A percentile compares a stretch with the other conserved stretches of the same genome.
Conservation (phyloP, 2,797 vertebrate species). For the Eidolon dupreanum region DNA sequence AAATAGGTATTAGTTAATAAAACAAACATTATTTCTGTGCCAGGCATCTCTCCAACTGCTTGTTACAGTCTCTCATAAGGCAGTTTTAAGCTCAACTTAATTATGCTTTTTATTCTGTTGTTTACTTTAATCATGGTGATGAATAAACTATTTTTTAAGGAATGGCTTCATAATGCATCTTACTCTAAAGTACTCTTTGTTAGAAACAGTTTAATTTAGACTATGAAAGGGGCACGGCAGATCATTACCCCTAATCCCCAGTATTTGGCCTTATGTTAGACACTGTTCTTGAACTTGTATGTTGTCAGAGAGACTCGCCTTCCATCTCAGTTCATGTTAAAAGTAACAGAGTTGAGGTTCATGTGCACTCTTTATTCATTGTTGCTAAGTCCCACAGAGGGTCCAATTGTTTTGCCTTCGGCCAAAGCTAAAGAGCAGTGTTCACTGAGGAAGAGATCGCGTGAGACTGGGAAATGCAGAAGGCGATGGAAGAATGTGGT, state of each 20-base stretch:
- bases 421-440: background rate
- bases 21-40: background rate
- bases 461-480: background rate
- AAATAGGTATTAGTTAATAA: background rate
- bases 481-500: background rate
- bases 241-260: background rate
- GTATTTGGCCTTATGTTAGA: background rate
- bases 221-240: background rate
- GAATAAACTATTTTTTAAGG: background rate
- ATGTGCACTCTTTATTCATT: background rate
- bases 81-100: background rate
- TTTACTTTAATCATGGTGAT: background rate
- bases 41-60: background rate
- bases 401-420: background rate
- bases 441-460: background rate
- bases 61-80: background rate
- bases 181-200: background rate
- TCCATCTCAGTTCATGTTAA: background rate
- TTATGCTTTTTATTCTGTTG: background rate
- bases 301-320: background rate
- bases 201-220: constrained; percentile 27
- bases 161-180: background rate
- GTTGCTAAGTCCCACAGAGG: background rate
- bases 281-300: background rate
- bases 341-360: background rate